Percentiles rank a stretch among this genome's conserved stretches.
Evolutionary conservation across 1,140 invertebrate species (phyloP).

Genomic region (Drosophila kohkoa): DNA sequence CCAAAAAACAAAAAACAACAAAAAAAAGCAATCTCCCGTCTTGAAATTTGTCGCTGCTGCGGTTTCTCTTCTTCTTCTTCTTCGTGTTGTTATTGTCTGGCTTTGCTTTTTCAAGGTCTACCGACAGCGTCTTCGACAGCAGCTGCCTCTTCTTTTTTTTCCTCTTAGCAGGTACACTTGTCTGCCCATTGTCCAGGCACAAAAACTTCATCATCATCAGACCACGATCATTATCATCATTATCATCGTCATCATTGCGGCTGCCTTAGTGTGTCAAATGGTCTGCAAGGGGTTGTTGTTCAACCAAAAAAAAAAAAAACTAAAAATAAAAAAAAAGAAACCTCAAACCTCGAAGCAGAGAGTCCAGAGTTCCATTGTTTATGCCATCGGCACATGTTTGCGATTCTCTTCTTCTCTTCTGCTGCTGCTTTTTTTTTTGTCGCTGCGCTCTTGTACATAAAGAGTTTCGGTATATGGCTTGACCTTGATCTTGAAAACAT

Average conservation of each 20-base stretch:
- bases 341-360: not conserved
- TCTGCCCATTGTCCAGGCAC: slow-evolving; percentile 63
- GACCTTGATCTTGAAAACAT: slow-evolving; percentile 79
- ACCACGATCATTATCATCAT: slow-evolving; percentile 24
- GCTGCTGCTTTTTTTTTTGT: slow-evolving; percentile 5
- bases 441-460: slow-evolving; percentile 35
- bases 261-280: slow-evolving; percentile 75
- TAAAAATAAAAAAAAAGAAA: slow-evolving; percentile 11
- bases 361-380: slow-evolving; percentile 63
- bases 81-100: slow-evolving; percentile 37
- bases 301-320: slow-evolving; percentile 7
- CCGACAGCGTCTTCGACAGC: slow-evolving; percentile 37
- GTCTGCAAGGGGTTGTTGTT: slow-evolving; percentile 66
- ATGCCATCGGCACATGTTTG: slow-evolving; percentile 69
- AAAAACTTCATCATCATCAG: slow-evolving; percentile 22
- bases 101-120: slow-evolving; percentile 68
- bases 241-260: slow-evolving; percentile 26
- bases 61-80: slow-evolving; percentile 37
- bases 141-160: slow-evolving; percentile 59
- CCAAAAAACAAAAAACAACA: slow-evolving; percentile 45
- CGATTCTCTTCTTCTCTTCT: slow-evolving; percentile 23
- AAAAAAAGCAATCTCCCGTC: slow-evolving; percentile 22
- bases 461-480: slow-evolving; percentile 55
- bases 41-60: slow-evolving; percentile 76
- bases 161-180: slow-evolving; percentile 73